Base-by-base conservation (phyloP, 2,797 vertebrate species). In the Rhinatrema bivittatum region DNA sequence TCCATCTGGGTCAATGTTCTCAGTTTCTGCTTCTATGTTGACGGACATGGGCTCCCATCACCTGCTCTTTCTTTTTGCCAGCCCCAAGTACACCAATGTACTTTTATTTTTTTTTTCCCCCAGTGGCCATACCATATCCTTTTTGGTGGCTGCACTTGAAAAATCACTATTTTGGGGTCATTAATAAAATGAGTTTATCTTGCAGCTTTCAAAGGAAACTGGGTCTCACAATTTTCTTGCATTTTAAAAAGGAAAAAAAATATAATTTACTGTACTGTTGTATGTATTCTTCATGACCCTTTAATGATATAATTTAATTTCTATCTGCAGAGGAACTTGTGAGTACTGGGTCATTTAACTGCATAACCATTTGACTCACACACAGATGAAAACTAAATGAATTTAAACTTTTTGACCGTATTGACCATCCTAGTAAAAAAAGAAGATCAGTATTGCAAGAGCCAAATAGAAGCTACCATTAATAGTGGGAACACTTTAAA, bases 331-430 rank as follows among this genome's bases (percentile, higher is more conserved):
- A 72, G 74, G 27, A 72, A 61, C 52, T 74, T 64, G 74, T 74
- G 68, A 51, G 32, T 61, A 63, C 19, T 47, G 34, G 58, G 57
- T 73, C 78, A 74, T 49, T 52, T 69, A 74, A 79, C 72, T 72
- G 61, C 59, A 53, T 58, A 67, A 55, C 58, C 68, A 53, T 68
- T 50, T 60, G 49, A 67, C 58, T 67, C 58, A 72, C 55, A 55
- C 42, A 61, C 53, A 47, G 57, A 59, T 42, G 58, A 11, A 78
- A 59, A 72, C 61, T 61, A 60, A 68, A 66, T 57, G 56, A 58
- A 56, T 63, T 61, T 57, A 62, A 2, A 0, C 44, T 60, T 68
- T n/a, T 65, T 70, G 58, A 65, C 60, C 54, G 46, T 55, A 67
- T 57, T 60, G 68, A 79, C 4, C 66, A 46, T 26, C 42, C 44